Percentiles rank a stretch among this genome's conserved stretches.
Evolutionary conservation across 2,797 vertebrate genomes (phyloP).

Genomic region (Microctenopoma stevenorrisi): DNA sequence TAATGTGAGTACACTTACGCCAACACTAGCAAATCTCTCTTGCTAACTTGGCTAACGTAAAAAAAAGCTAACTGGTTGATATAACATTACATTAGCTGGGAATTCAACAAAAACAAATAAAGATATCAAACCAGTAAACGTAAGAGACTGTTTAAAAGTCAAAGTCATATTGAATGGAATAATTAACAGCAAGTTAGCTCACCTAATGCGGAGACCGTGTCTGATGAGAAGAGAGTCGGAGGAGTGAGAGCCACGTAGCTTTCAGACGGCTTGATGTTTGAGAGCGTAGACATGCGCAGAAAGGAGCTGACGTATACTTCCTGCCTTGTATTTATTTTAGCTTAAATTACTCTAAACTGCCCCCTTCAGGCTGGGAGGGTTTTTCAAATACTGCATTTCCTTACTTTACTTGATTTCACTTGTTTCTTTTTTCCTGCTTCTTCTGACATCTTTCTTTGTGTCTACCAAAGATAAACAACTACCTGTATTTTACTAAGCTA

Average conservation of each 20-base stretch:
- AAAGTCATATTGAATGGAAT: fast-evolving
- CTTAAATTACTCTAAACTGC: slow-evolving; percentile 9
- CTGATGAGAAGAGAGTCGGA: background rate
- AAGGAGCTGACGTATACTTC: slow-evolving; percentile 79
- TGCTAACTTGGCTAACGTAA: background rate
- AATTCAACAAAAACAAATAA: background rate
- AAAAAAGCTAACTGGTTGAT: slow-evolving; percentile 17
- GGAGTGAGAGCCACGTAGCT: slow-evolving; percentile 77
- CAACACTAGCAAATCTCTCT: background rate
- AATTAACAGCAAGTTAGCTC: background rate
- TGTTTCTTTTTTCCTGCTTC: too few species aligned
- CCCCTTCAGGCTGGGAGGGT: slow-evolving; percentile 46
- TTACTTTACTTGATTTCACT: too few species aligned
- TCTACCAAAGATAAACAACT: too few species aligned
- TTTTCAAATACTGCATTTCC: background rate
- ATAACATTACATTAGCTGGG: background rate
- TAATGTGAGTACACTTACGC: too few species aligned
- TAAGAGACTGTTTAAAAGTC: fast-evolving
- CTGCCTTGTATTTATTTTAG: slow-evolving; percentile 25
- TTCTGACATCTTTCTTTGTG: too few species aligned
- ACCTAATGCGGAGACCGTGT: slow-evolving; percentile 49
- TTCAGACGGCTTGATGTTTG: background rate
- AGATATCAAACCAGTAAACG: fast-evolving
- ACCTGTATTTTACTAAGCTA: too few species aligned
- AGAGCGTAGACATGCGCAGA: background rate